phyloP scores from a whole-genome alignment of 2,888 invertebrate genomes.

The Spisula solida region DNA sequence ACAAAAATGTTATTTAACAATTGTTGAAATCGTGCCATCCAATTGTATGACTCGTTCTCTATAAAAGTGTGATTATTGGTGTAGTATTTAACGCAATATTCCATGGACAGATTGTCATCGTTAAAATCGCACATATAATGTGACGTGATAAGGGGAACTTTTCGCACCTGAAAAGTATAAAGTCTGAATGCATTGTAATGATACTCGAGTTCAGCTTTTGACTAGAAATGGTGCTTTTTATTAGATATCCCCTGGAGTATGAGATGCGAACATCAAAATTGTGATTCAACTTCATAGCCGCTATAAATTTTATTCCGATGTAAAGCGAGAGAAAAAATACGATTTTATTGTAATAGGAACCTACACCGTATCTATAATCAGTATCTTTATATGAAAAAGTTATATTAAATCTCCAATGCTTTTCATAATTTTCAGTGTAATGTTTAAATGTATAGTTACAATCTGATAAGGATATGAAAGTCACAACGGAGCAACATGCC shows the following conservation, averaged over 20 bases:
- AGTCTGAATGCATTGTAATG: background rate
- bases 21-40: too few relatives aligned
- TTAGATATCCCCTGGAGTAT: background rate
- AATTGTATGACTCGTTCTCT: too few relatives aligned
- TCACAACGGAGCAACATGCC: constrained; percentile 40
- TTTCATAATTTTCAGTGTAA: constrained; percentile 60
- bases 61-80: too few relatives aligned
- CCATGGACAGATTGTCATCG: background rate
- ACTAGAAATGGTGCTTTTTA: background rate
- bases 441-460: constrained; percentile 52
- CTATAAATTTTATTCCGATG: constrained; percentile 29
- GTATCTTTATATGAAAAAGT: constrained; percentile 48
- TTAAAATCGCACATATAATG: background rate
- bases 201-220: background rate
- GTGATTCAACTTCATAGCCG: constrained; percentile 24
- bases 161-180: background rate
- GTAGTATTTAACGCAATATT: background rate
- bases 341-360: constrained; percentile 55
- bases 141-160: background rate
- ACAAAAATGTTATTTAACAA: too few relatives aligned
- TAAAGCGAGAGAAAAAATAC: constrained; percentile 52
- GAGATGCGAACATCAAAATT: constrained; percentile 14
- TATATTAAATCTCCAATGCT: constrained; percentile 58
- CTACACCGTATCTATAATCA: constrained; percentile 41
- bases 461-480: constrained; percentile 46